phyloP scores from a whole-genome alignment of 2,797 vertebrate species.

The Graptemys geographica region DNA sequence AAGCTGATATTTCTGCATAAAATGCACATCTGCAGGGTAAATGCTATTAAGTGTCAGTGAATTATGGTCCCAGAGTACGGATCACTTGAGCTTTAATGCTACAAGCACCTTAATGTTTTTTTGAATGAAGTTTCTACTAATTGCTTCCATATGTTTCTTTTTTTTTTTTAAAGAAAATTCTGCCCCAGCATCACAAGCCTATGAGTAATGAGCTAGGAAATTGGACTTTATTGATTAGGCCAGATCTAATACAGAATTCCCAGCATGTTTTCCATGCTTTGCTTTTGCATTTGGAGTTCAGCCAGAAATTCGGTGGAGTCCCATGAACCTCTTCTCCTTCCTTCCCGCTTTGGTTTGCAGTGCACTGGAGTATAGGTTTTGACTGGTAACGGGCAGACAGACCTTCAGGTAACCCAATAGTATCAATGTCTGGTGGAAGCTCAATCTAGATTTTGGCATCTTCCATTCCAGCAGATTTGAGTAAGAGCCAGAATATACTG shows the following conservation, averaged over 20 bases:
- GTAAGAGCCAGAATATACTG: background rate
- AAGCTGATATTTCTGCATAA: conserved; percentile 83
- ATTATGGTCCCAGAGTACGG: conserved; percentile 79
- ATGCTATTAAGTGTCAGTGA: conserved; percentile 80
- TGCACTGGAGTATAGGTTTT: conserved; percentile 23
- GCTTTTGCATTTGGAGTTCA: conserved; percentile 54
- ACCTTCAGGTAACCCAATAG: conserved; percentile 52
- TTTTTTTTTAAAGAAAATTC: background rate
- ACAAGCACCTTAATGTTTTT: conserved; percentile 81
- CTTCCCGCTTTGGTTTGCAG: background rate
- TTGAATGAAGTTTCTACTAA: conserved; percentile 80
- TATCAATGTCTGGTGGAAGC: conserved; percentile 18
- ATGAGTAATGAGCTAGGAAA: conserved; percentile 55
- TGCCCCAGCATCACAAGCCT: background rate
- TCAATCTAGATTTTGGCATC: background rate
- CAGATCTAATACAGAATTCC: background rate
- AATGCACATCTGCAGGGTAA: conserved; percentile 81
- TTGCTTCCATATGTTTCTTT: conserved; percentile 79
- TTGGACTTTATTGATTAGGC: conserved; percentile 8
- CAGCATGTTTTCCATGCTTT: conserved; percentile 25
- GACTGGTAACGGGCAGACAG: background rate
- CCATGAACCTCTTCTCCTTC: conserved; percentile 9
- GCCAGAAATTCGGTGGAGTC: conserved; percentile 50
- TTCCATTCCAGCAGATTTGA: background rate
- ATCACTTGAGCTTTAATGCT: conserved; percentile 81